Evolutionary conservation across 1,140 invertebrate species (phyloP).

Genomic region (Drosophila pandora): DNA sequence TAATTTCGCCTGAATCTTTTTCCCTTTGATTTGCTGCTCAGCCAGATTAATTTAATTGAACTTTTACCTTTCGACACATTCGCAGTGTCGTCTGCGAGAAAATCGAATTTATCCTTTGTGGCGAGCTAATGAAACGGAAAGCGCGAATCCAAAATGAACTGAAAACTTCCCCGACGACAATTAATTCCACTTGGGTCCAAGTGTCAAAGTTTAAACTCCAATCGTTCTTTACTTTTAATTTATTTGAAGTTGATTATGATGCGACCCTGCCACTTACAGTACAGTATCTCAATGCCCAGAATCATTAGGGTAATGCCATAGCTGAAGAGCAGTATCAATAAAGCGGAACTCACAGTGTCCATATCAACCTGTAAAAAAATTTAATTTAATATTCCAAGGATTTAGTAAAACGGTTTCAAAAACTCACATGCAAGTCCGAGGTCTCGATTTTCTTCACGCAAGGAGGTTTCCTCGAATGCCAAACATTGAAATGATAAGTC

Average conservation of each 20-base stretch:
- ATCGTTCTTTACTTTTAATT: constrained; percentile 26
- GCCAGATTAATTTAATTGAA: constrained; percentile 67
- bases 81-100: constrained; percentile 21
- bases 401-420: not conserved
- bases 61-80: constrained; percentile 65
- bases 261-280: constrained; percentile 59
- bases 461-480: constrained; percentile 85
- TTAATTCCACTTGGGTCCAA: constrained; percentile 41
- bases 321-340: constrained; percentile 84
- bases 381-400: not conserved
- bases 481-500: constrained; percentile 83
- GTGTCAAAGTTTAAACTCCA: constrained; percentile 17
- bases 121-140: constrained; percentile 60
- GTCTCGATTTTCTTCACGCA: constrained; percentile 84
- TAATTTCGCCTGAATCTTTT: constrained; percentile 47
- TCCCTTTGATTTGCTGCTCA: constrained; percentile 11
- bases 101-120: constrained; percentile 50
- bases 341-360: constrained; percentile 84
- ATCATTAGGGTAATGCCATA: constrained; percentile 79
- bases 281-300: constrained; percentile 83
- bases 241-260: constrained; percentile 46
- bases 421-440: constrained; percentile 84
- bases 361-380: constrained; percentile 67
- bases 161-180: constrained; percentile 24
- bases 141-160: constrained; percentile 32